Percentiles rank a stretch among this genome's conserved stretches.
These are phyloP conservation scores for Anthoscopus minutus DNA, from an alignment of 2,113 vertebrate species.

Conservation along the genomic window DNA sequence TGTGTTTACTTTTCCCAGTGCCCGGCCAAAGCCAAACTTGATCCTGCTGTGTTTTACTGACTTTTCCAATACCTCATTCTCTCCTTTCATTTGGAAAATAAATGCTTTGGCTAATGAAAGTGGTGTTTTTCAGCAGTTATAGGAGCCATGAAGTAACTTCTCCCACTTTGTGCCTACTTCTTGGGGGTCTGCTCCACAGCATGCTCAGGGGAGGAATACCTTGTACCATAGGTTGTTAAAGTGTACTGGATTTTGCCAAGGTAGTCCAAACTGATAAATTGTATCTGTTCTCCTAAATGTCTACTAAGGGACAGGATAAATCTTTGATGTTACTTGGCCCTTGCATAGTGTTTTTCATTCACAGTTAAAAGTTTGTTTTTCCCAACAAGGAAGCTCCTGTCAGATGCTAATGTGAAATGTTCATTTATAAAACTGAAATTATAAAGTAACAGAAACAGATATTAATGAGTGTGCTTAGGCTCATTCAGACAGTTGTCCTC, in stretches of 20 bases:
- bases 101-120: not conserved
- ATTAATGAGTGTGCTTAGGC: not conserved
- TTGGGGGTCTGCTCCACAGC: not conserved
- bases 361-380: not conserved
- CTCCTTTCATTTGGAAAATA: not conserved
- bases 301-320: not conserved
- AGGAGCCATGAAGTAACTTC: not conserved
- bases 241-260: not conserved
- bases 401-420: not conserved
- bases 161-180: not conserved
- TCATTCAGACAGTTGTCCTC: not conserved
- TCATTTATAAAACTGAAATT: not conserved
- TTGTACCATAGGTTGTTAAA: not conserved
- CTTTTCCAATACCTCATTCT: not conserved
- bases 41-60: not conserved
- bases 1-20: not conserved
- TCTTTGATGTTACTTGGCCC: not conserved
- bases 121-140: not conserved
- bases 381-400: not conserved
- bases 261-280: not conserved
- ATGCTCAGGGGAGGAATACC: not conserved
- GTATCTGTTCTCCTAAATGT: not conserved
- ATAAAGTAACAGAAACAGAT: not conserved
- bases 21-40: not conserved
- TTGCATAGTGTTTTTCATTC: not conserved